Base-by-base conservation (phyloP, 2,797 vertebrate species). In the Takifugu rubripes region DNA sequence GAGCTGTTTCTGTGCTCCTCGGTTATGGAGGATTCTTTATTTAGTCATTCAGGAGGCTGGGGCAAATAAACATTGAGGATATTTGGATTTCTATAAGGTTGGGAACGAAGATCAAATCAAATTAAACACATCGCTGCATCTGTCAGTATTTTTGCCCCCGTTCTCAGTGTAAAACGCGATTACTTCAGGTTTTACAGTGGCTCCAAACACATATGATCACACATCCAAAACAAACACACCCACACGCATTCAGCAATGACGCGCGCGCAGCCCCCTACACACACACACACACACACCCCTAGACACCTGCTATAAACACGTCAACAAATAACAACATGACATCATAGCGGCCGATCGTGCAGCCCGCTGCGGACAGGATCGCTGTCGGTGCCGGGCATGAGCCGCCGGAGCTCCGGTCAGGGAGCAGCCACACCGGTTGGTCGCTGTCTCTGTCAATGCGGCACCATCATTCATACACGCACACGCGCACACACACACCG, bases 381-480 rank as follows among this genome's bases (percentile, higher is more conserved):
- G 46, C 48, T 12, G 3, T 51, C 59, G 5, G 49, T 56, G 54
- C 66, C 71, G 59, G 68, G 54, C 52, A 12, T 54, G 43, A n/a
- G 54, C 33, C 24, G 10, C 33, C 24, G 24, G 54, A 54, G 33
- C 26, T 44, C 46, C 68, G 73, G 58, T 42, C 70, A 66, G 70
- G 0, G 42, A 71, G 59, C 70, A 52, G 61, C 66, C 75, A 67
- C 77, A 16, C 79, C 74, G 78, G 70, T 78, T 72, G 80, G 62
- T 72, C 69, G 77, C 68, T 76, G 80, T 79, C 81, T 81, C 78
- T 79, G 64, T 84, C 79, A 84, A 82, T 89, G 84, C 84, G 86
- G 85, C 81, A 88, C 78, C 82, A 88, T 88, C 79, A 71, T 73
- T 87, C 87, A 88, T 72, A 31, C 45, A 36, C 47, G 12, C 66